phyloP scores from a whole-genome alignment of 2,888 invertebrate species.

The Monoplex corrugatus region DNA sequence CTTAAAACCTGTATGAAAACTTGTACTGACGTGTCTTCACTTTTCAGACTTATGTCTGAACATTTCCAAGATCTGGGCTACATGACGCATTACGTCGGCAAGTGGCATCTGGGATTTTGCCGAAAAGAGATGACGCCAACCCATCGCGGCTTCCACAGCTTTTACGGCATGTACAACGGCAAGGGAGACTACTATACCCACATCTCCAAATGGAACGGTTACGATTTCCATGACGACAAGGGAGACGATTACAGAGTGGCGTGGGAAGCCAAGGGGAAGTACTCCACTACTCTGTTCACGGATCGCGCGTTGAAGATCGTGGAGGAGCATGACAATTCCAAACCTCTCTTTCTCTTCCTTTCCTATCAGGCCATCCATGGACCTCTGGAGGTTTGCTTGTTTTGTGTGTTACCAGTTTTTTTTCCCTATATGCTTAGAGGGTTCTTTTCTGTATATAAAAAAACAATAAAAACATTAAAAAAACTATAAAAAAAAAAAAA shows the following conservation, averaged over 20 bases:
- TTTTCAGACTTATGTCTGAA: too few species aligned
- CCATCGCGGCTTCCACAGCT: background rate
- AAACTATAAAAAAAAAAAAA: too few species aligned
- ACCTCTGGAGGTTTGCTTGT: background rate
- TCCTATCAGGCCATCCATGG: background rate
- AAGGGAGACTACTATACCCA: constrained; percentile 31
- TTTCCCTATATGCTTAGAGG: too few species aligned
- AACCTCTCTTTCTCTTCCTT: constrained; percentile 63
- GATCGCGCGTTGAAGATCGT: constrained; percentile 18
- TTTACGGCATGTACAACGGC: constrained; percentile 33
- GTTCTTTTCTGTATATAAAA: too few species aligned
- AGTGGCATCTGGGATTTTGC: constrained; percentile 83
- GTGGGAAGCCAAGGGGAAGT: constrained; percentile 28
- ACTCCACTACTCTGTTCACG: constrained; percentile 27
- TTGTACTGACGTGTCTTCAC: too few species aligned
- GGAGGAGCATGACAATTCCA: background rate
- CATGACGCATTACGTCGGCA: constrained; percentile 78
- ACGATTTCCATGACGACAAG: constrained; percentile 15
- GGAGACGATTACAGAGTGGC: background rate
- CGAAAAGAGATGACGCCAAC: constrained; percentile 62
- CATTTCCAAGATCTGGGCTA: constrained; percentile 75
- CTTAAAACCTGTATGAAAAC: too few species aligned
- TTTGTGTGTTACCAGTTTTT: too few species aligned
- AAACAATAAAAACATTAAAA: too few species aligned
- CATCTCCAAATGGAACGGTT: constrained; percentile 20